A percentile compares a stretch with the other conserved stretches of the same genome.
Conservation (phyloP, 2,888 invertebrate genomes). For the Andrena hattorfiana region DNA sequence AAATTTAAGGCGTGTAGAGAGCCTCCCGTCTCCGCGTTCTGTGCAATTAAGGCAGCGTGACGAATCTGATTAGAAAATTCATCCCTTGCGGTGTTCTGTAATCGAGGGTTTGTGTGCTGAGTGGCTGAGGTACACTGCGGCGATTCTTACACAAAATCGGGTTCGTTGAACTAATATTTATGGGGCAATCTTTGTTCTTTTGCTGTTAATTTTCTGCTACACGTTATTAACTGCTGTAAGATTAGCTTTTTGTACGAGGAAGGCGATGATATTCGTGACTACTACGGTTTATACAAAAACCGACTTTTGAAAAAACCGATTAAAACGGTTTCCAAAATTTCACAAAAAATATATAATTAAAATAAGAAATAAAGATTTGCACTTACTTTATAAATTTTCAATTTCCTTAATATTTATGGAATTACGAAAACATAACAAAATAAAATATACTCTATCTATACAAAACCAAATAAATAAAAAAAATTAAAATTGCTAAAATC, state of each 20-base stretch:
- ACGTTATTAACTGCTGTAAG: background rate
- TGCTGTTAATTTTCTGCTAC: background rate
- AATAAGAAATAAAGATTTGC: too few species aligned
- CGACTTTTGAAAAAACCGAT: too few species aligned
- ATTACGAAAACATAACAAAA: too few species aligned
- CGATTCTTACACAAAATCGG: background rate
- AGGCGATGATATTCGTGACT: background rate
- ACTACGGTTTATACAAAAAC: too few species aligned
- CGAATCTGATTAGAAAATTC: slow-evolving; percentile 55
- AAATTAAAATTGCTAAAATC: too few species aligned
- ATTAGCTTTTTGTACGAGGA: background rate
- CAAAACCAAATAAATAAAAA: too few species aligned
- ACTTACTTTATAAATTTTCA: too few species aligned
- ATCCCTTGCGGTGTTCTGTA: background rate
- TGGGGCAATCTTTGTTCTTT: background rate
- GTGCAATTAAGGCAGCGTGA: slow-evolving; percentile 46
- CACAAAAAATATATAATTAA: too few species aligned
- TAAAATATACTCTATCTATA: too few species aligned
- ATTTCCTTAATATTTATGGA: too few species aligned
- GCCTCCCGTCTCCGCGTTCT: slow-evolving; percentile 5
- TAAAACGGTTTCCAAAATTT: too few species aligned
- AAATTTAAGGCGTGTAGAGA: slow-evolving; percentile 52
- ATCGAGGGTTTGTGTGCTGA: background rate
- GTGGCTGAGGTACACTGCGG: background rate
- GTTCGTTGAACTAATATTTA: background rate